A percentile compares a stretch with the other conserved stretches of the same genome.
phyloP scores from a whole-genome alignment of 2,888 invertebrate genomes.

The Morinoia aosen region DNA sequence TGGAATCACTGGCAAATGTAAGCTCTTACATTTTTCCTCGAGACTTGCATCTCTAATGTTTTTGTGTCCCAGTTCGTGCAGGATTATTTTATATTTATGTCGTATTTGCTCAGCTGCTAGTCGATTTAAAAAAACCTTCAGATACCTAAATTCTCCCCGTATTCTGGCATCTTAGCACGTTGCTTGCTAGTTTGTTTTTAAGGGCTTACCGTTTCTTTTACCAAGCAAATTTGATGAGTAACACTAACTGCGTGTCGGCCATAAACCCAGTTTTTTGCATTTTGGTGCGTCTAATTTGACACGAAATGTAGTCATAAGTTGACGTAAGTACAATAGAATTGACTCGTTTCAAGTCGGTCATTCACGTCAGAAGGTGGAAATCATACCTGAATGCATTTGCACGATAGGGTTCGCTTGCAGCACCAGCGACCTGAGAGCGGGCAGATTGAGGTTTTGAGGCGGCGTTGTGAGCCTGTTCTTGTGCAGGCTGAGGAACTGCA shows the following conservation, averaged over 20 bases:
- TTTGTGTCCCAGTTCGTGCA: too few species aligned
- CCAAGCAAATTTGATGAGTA: not conserved
- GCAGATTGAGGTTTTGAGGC: constrained; percentile 31
- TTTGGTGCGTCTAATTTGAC: not conserved
- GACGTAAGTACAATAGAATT: not conserved
- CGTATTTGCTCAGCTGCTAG: not conserved
- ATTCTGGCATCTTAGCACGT: not conserved
- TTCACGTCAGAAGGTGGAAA: not conserved
- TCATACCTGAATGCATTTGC: constrained; percentile 53
- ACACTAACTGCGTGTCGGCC: not conserved
- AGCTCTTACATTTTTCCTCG: not conserved
- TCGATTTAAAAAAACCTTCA: not conserved
- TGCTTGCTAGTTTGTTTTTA: not conserved
- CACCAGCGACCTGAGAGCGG: constrained; percentile 56
- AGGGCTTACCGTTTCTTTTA: not conserved
- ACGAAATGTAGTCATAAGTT: not conserved
- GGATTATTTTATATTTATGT: too few species aligned
- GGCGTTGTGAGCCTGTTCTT: constrained; percentile 53
- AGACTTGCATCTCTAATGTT: too few species aligned
- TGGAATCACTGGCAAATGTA: too few species aligned
- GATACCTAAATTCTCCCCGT: not conserved
- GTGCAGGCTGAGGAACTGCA: constrained; percentile 60
- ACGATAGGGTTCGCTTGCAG: constrained; percentile 57
- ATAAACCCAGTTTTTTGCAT: not conserved
- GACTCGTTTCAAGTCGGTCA: not conserved